Conservation (phyloP, 2,113 vertebrate species). For the Syngnathoides biaculeatus region DNA sequence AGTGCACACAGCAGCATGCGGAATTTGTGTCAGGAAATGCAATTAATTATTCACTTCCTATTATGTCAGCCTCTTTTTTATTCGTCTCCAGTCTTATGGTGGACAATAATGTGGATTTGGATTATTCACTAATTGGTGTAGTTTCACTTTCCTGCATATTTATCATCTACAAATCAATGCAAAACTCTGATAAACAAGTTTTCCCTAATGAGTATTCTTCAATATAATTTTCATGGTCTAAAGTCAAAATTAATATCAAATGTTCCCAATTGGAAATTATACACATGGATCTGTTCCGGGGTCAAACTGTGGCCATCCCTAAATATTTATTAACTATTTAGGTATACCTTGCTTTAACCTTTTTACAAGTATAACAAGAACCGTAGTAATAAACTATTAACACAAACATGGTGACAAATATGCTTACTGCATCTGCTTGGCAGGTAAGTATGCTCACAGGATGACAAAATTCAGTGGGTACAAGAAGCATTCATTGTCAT, state of each 20-base stretch:
- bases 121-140: background rate
- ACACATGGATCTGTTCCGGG: background rate
- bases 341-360: background rate
- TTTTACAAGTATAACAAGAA: background rate
- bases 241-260: background rate
- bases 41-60: background rate
- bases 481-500: no score
- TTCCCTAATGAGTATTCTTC: background rate
- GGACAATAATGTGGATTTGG: background rate
- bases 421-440: no score
- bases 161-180: conserved; percentile 1
- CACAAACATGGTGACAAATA: background rate
- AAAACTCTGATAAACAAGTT: no score
- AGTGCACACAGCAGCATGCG: background rate
- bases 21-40: background rate
- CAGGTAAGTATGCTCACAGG: background rate
- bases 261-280: background rate
- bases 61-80: background rate
- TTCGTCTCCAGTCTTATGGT: background rate
- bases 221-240: background rate
- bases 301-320: background rate
- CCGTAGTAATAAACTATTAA: background rate
- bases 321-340: background rate
- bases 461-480: background rate
- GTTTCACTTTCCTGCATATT: background rate